Conservation (phyloP, 2,797 vertebrate species). For the Sebastolobus alascanus region DNA sequence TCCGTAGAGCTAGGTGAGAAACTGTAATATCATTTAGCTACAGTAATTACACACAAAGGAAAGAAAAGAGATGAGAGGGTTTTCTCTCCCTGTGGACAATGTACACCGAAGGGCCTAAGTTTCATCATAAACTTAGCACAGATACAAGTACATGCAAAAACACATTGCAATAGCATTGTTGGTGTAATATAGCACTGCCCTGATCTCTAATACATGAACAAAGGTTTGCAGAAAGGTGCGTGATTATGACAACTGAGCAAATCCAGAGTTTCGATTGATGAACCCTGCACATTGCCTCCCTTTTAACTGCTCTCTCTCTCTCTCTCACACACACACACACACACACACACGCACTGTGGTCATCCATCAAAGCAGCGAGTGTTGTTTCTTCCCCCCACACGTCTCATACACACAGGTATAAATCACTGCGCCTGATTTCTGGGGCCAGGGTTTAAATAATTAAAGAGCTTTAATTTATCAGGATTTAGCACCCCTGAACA, state of each 20-base stretch:
- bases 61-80: slow-evolving; percentile 63
- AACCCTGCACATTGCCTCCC: slow-evolving; percentile 28
- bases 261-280: slow-evolving; percentile 27
- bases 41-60: slow-evolving; percentile 77
- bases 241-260: slow-evolving; percentile 45
- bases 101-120: slow-evolving; percentile 66
- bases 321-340: slow-evolving; percentile 20
- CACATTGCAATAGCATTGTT: slow-evolving; percentile 43
- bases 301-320: slow-evolving; percentile 36
- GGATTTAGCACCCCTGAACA: slow-evolving; percentile 82
- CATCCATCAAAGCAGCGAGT: slow-evolving; percentile 79
- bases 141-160: slow-evolving; percentile 43
- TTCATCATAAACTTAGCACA: slow-evolving; percentile 75
- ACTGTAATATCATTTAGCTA: slow-evolving; percentile 68
- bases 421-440: slow-evolving; percentile 83
- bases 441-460: slow-evolving; percentile 87
- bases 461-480: slow-evolving; percentile 88
- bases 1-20: slow-evolving; percentile 69
- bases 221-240: slow-evolving; percentile 32
- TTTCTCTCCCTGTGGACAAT: slow-evolving; percentile 76
- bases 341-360: slow-evolving; percentile 44
- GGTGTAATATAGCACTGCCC: slow-evolving; percentile 21
- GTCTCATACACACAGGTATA: slow-evolving; percentile 78
- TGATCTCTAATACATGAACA: slow-evolving; percentile 41
- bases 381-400: slow-evolving; percentile 75